Evolutionary conservation across 1,140 invertebrate species (phyloP).

Genomic region (Drosophila rhopaloa): DNA sequence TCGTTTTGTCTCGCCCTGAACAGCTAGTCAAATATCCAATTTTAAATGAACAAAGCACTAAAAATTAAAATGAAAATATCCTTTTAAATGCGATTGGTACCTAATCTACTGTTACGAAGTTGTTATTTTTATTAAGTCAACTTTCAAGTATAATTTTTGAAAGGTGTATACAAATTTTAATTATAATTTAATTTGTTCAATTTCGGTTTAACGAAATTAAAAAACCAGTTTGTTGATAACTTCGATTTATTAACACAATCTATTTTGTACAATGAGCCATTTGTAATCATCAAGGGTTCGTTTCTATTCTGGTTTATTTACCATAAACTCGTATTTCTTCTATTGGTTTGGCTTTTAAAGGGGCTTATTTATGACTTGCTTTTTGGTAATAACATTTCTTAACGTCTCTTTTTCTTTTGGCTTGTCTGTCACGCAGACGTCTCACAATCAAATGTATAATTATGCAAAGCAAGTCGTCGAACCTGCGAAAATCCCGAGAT

Average conservation of each 20-base stretch:
- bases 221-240: not conserved
- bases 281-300: constrained; percentile 3
- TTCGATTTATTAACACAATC: not conserved
- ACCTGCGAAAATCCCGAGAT: not conserved
- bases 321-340: constrained; percentile 27
- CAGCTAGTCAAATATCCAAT: not conserved
- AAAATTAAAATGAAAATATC: too few relatives aligned
- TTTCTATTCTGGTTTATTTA: constrained; percentile 8
- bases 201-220: not conserved
- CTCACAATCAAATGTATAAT: constrained; percentile 22
- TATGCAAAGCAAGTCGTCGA: constrained; percentile 48
- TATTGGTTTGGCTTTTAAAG: constrained; percentile 1
- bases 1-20: not conserved
- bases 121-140: too few relatives aligned
- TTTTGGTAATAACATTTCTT: constrained; percentile 10
- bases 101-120: too few relatives aligned
- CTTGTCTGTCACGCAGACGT: constrained; percentile 20
- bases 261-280: not conserved
- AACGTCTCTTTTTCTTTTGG: constrained; percentile 9
- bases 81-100: too few relatives aligned
- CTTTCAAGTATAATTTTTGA: too few relatives aligned
- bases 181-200: not conserved
- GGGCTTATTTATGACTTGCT: constrained; percentile 11
- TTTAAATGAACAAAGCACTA: too few relatives aligned
- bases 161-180: not conserved